Percentiles rank a stretch among this genome's conserved stretches.
Conservation (phyloP, 2,888 invertebrate species). For the Erebia aethiops region DNA sequence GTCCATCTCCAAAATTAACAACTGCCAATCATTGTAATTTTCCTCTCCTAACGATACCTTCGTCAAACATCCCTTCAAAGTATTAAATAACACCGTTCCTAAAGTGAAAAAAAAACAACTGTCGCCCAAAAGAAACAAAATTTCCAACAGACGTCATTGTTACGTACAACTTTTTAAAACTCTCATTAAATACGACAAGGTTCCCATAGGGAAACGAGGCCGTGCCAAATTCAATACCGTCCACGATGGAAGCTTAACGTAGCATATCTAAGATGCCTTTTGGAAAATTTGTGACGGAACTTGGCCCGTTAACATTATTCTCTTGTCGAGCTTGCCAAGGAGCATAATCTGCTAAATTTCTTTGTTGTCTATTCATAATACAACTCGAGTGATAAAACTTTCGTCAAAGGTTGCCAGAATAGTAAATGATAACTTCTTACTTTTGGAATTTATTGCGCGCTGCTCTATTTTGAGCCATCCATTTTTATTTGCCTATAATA, state of each 20-base stretch:
- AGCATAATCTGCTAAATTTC: conserved; percentile 33
- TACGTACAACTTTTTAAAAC: conserved; percentile 24
- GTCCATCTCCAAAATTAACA: neutral
- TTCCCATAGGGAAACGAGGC: conserved; percentile 32
- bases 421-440: neutral
- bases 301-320: conserved; percentile 37
- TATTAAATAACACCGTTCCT: neutral
- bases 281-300: conserved; percentile 32
- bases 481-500: neutral
- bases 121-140: conserved; percentile 10
- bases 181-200: conserved; percentile 33
- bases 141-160: conserved; percentile 25
- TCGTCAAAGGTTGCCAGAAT: conserved; percentile 23
- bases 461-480: neutral
- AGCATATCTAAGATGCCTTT: conserved; percentile 33
- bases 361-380: conserved; percentile 33
- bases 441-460: neutral
- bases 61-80: neutral
- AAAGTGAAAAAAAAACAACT: neutral
- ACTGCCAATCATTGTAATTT: no score
- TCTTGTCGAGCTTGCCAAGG: conserved; percentile 35
- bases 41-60: no score
- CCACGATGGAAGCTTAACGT: conserved; percentile 24
- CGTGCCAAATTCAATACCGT: conserved; percentile 30
- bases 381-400: conserved; percentile 30